Base-by-base conservation (phyloP, 2,888 invertebrate genomes). In the Cheilosia urbana region DNA sequence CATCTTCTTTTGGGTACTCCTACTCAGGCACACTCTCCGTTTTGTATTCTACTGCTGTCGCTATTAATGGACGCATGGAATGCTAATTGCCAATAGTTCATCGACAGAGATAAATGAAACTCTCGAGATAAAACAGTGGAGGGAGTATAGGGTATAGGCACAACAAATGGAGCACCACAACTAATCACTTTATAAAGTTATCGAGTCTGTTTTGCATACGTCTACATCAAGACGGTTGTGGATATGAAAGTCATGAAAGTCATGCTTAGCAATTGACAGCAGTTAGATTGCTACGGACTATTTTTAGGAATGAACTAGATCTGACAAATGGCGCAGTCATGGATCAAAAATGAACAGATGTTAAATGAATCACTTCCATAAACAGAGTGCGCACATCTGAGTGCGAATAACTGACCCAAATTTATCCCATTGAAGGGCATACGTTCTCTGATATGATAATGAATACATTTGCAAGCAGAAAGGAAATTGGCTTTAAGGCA, bases 1-100 rank as follows among this genome's bases (percentile, higher is more conserved):
- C 27, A 27, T 27, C 68, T 68, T 58, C 72, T 15, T 11, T 11
- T 47, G 6, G 47, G 80, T 75, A 80, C 58, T 84, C 84, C 80
- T 75, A 80, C 58, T 84, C 84, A 84, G 53, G 65, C 30, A 68
- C 21, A 24, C 51, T 42, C 49, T 40, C 45, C 21, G 51, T 71
- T 80, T 69, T 7, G 71, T 85, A 80, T 76, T 76, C 76, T 55
- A 55, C 37, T 58, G 71, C 60, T 62, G 84, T 66, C 66, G 57
- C 66, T 75, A 49, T 66, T 80, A 80, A 76, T 66, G 76, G 80
- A 60, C 9, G 30, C 66, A 60, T 34, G 42, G 80, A 80, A 85
- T 76, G 80, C 75, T 85, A 80, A 80, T 80, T 80, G 80, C 71
- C 80, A 85, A 85, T 85, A 71, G 71, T 55, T 65, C 42, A 65